Evolutionary conservation across 1,140 invertebrate genomes (phyloP).

Genomic region (Chionoecetes opilio): DNA sequence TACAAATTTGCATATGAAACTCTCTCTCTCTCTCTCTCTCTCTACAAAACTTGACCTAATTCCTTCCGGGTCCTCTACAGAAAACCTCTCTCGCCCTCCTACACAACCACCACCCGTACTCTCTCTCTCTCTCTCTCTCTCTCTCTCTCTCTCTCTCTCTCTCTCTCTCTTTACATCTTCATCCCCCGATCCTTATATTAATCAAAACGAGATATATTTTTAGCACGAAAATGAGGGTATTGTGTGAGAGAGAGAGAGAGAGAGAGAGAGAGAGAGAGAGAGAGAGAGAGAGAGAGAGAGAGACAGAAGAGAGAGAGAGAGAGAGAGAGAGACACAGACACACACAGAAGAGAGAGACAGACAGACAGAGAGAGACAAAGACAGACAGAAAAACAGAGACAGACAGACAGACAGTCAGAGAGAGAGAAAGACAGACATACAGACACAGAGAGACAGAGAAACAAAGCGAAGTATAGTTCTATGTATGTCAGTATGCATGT

Average conservation of each 20-base stretch:
- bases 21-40: conserved; percentile 27
- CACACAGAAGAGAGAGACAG: not conserved
- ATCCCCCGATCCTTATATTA: not conserved
- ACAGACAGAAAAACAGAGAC: not conserved
- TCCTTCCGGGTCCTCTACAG: not conserved
- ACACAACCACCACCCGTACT: not conserved
- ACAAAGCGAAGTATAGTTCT: not conserved
- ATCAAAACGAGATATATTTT: not conserved
- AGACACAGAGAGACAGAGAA: not conserved
- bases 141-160: not conserved
- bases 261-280: not conserved
- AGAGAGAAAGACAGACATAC: not conserved
- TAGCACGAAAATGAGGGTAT: not conserved
- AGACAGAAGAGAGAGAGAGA: not conserved
- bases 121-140: not conserved
- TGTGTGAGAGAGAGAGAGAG: conserved; percentile 22
- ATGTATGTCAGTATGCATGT: not conserved
- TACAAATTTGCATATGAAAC: not conserved
- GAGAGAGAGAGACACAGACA: not conserved
- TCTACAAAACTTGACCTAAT: conserved; percentile 9
- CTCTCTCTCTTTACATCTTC: not conserved
- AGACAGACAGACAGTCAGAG: not conserved
- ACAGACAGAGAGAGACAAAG: not conserved
- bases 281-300: not conserved
- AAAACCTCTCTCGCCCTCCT: not conserved